Percentiles rank a stretch among this genome's conserved stretches.
phyloP scores from a whole-genome alignment of 2,888 invertebrate species.

The Mesodorylaimus sp. region DNA sequence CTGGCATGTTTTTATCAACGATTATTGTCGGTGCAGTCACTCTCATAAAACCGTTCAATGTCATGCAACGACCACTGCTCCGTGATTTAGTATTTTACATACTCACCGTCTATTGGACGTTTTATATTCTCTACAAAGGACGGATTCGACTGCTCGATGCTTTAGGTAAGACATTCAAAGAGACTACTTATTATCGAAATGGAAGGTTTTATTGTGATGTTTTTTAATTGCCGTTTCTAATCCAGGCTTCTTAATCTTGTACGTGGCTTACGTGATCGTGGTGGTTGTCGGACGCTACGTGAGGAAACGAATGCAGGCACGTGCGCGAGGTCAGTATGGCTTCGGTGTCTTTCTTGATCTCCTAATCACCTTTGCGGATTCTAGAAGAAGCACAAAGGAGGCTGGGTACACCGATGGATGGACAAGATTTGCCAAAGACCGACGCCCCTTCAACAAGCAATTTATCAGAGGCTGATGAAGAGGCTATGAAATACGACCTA shows the following conservation, averaged over 20 bases:
- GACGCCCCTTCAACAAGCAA: too few relatives aligned
- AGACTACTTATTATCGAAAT: neutral
- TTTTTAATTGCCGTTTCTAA: constrained; percentile 11
- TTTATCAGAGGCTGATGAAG: too few relatives aligned
- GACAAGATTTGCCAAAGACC: too few relatives aligned
- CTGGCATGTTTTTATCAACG: constrained; percentile 44
- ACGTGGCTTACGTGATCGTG: constrained; percentile 36
- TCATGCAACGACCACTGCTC: constrained; percentile 38
- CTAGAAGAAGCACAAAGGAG: too few relatives aligned
- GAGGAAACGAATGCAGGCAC: constrained; percentile 7
- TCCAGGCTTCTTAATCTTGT: constrained; percentile 35
- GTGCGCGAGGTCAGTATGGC: neutral
- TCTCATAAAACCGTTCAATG: constrained; percentile 39
- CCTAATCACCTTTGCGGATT: too few relatives aligned
- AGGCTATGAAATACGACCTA: too few relatives aligned
- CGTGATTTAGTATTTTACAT: constrained; percentile 40
- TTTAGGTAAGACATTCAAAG: constrained; percentile 16
- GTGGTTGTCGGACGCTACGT: constrained; percentile 33
- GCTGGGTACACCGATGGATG: too few relatives aligned
- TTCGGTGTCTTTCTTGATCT: neutral
- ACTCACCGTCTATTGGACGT: constrained; percentile 37
- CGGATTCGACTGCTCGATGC: constrained; percentile 38
- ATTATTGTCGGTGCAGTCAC: constrained; percentile 43
- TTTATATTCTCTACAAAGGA: constrained; percentile 36
- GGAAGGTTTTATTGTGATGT: neutral